Conservation (phyloP, 2,888 invertebrate genomes). For the Odiellus spinosus region DNA sequence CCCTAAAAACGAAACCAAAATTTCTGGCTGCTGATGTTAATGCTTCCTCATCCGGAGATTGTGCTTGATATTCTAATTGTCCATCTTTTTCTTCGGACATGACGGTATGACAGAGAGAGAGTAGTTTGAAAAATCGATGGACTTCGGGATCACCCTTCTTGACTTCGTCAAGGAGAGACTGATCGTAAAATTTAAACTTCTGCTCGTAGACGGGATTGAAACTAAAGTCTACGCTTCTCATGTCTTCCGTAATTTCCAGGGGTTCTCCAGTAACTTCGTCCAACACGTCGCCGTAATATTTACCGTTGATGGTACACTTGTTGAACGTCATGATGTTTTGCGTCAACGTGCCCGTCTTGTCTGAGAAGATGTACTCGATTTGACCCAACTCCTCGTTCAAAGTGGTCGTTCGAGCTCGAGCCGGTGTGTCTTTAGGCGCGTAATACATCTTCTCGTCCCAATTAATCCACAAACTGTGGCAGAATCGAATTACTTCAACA, state of each 20-base stretch:
- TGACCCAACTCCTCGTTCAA: constrained; percentile 97
- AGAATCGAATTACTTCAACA: constrained; percentile 83
- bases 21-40: constrained; percentile 93
- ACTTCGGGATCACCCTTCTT: constrained; percentile 50
- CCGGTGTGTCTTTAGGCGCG: constrained; percentile 70
- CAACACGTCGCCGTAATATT: constrained; percentile 76
- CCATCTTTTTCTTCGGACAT: constrained; percentile 84
- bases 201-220: constrained; percentile 79
- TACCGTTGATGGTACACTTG: constrained; percentile 88
- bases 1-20: constrained; percentile 95
- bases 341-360: constrained; percentile 97
- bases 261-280: constrained; percentile 74
- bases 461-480: constrained; percentile 95
- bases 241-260: constrained; percentile 62
- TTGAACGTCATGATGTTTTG: constrained; percentile 99
- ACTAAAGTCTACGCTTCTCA: constrained; percentile 79
- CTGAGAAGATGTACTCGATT: constrained; percentile 98
- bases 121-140: constrained; percentile 72
- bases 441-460: constrained; percentile 99
- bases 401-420: constrained; percentile 91
- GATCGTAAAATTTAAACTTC: constrained; percentile 87
- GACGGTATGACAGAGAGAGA: constrained; percentile 95
- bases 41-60: constrained; percentile 96
- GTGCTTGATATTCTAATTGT: constrained; percentile 70
- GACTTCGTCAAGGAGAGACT: constrained; percentile 64